Conservation (phyloP, 1,140 invertebrate species). For the Drosophila asahinai region DNA sequence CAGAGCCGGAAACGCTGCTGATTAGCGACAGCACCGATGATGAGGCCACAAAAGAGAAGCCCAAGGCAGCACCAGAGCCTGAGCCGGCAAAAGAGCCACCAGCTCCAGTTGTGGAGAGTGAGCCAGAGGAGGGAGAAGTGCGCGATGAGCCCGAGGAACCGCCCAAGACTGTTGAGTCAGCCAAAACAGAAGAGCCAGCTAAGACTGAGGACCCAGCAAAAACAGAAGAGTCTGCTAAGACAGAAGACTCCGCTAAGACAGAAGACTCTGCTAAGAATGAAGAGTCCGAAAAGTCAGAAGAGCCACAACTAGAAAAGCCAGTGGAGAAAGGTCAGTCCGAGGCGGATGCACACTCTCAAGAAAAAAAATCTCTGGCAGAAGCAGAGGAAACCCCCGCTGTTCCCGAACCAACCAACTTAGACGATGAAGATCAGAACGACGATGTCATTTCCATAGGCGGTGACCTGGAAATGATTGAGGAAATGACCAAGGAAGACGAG, state of each 20-base stretch:
- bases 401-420: constrained; percentile 12
- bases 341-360: neutral
- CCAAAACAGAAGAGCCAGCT: neutral
- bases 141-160: constrained; percentile 50
- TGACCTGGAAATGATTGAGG: constrained; percentile 77
- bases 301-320: neutral
- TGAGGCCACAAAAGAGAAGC: constrained; percentile 60
- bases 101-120: constrained; percentile 53
- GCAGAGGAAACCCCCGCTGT: neutral
- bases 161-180: constrained; percentile 8
- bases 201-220: neutral
- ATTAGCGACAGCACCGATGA: constrained; percentile 84
- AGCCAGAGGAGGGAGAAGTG: constrained; percentile 74
- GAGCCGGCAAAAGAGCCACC: constrained; percentile 1
- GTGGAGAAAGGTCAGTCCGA: neutral
- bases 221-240: neutral
- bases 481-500: constrained; percentile 64
- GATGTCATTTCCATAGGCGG: constrained; percentile 83
- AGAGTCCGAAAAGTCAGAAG: neutral
- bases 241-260: neutral
- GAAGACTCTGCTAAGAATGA: neutral
- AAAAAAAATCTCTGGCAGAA: neutral
- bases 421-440: constrained; percentile 81
- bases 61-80: constrained; percentile 9
- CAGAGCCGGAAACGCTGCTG: constrained; percentile 75